Percentiles rank a stretch among this genome's conserved stretches.
phyloP scores from a whole-genome alignment of 2,888 invertebrate genomes.

The Plebejus argus region DNA sequence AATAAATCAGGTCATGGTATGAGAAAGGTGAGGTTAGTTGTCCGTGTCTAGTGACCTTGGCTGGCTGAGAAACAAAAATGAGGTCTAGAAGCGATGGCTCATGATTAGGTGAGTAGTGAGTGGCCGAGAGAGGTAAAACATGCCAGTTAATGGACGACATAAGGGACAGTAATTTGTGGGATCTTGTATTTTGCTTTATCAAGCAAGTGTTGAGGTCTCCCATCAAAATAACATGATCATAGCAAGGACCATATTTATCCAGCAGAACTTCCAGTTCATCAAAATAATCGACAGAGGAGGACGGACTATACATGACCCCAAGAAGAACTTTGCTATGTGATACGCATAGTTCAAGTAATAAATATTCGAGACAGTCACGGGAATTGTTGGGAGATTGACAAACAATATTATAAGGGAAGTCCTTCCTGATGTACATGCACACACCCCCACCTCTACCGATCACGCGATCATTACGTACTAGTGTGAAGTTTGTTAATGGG shows the following conservation, averaged over 20 bases:
- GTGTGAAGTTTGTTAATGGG: no score
- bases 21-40: not conserved
- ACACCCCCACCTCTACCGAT: slow-evolving; percentile 1
- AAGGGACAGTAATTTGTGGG: not conserved
- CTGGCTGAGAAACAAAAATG: no score
- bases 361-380: slow-evolving; percentile 2
- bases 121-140: no score
- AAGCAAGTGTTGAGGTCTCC: not conserved
- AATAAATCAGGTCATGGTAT: not conserved
- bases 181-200: not conserved
- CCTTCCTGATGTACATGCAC: slow-evolving; percentile 4
- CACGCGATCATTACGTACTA: not conserved
- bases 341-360: not conserved
- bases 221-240: not conserved
- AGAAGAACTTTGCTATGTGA: slow-evolving; percentile 16
- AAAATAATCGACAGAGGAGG: not conserved
- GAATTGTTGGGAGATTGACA: not conserved
- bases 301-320: slow-evolving; percentile 1
- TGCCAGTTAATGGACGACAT: not conserved
- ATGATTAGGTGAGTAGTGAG: no score
- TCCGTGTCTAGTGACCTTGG: no score
- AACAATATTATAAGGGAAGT: not conserved
- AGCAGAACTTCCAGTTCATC: not conserved
- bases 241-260: not conserved
- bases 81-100: no score